Percentiles rank a stretch among this genome's conserved stretches.
Evolutionary conservation across 2,113 vertebrate genomes (phyloP).

Genomic region (Podarcis raffonei): DNA sequence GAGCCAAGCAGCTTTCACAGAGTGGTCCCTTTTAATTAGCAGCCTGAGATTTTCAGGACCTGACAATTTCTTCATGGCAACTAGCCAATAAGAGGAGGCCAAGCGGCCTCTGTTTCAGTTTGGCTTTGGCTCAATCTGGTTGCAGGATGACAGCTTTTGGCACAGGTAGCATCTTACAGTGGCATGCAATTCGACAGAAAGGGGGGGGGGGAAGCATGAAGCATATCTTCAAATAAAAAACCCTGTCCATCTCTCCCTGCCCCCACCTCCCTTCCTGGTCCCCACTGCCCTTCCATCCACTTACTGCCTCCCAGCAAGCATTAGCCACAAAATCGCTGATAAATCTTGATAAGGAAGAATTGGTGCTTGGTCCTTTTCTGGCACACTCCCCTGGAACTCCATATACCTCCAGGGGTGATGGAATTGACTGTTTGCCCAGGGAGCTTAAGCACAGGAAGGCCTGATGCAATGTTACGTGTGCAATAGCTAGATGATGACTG

Average conservation of each 20-base stretch:
- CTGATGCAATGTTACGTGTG: neutral
- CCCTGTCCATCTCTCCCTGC: neutral
- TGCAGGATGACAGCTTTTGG: conserved; percentile 1
- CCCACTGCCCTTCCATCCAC: neutral
- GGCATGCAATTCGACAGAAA: neutral
- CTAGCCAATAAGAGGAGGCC: conserved; percentile 3
- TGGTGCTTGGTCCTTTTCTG: neutral
- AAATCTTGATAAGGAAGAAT: conserved; percentile 4
- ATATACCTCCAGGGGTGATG: neutral
- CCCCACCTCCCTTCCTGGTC: no score
- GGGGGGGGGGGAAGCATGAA: neutral
- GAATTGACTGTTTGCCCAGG: neutral
- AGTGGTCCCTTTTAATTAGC: conserved; percentile 29
- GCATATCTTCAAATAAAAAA: neutral
- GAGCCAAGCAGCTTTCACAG: conserved; percentile 10
- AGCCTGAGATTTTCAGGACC: conserved; percentile 16
- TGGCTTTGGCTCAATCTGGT: neutral
- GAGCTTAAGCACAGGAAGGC: neutral
- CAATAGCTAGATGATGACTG: neutral
- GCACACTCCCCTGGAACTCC: neutral
- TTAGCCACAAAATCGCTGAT: neutral
- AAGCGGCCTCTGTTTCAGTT: neutral
- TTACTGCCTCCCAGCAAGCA: no score
- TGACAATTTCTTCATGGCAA: conserved; percentile 29
- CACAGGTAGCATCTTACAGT: neutral